Evolutionary conservation across 2,113 vertebrate species (phyloP), one percentile per base, ranked within the genome.

Genomic region (Uria lomvia): DNA sequence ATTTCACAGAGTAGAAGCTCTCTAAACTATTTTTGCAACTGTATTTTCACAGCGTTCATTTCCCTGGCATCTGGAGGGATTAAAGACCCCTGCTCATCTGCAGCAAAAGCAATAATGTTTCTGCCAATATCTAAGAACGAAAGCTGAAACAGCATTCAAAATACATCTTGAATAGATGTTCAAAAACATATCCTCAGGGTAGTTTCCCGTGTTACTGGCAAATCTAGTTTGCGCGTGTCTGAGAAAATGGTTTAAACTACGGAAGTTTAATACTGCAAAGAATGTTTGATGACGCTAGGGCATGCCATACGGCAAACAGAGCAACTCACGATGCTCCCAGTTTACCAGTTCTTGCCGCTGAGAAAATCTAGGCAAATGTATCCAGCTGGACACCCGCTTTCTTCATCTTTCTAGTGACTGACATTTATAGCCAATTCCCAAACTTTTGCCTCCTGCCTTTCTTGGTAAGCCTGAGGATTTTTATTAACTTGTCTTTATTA

Each of bases 91-190:
- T 74, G 88, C 77, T 97, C 96, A 96, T 97, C 95, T 95, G 36
- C 91, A 95, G 96, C 87, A 97, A 97, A 97, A 96, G 97, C 92
- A 97, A 92, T 95, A 95, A 92, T 71, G 40, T 96, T 97, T 90
- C 94, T 98, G 97, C 94, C 86, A 83, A 95, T 91, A 97, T 80
- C 97, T 95, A 93, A 94, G 91, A 97, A 94, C 87, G 95, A 98
- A 96, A 98, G 96, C 95, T 96, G 96, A 97, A 98, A 96, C 76
- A 93, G 96, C 91, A 93, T 85, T 97, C 94, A 97, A 97, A 98
- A 95, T 83, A 96, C 92, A 90, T 96, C 97, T 97, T 97, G 97
- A 97, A 97, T 97, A 98, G 97, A 97, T 92, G 96, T 97, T 98
- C 96, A 98, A 94, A 97, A 97, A 62, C 86, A 73, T 96, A 86